These are phyloP conservation scores for Distichodus sexfasciatus DNA, from an alignment of 2,797 vertebrate genomes.

Conservation along the genomic window DNA sequence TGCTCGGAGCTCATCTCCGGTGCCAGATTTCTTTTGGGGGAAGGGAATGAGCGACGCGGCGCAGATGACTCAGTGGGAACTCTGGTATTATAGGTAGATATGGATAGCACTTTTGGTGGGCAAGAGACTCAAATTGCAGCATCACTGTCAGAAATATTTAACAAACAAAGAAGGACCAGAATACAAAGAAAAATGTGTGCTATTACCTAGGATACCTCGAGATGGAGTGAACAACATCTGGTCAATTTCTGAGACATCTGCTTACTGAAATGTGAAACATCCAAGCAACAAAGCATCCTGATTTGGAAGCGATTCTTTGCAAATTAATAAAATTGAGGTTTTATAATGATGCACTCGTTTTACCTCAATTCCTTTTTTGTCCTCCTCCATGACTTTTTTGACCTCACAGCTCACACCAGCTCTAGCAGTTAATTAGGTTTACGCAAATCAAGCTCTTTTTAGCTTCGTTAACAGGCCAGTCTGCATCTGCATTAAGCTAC, in stretches of 20 bases:
- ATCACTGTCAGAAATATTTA: conserved; percentile 12
- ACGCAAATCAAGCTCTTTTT: not conserved
- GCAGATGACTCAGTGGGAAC: conserved; percentile 1
- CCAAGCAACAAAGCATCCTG: no score
- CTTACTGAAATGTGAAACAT: no score
- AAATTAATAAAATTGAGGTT: no score
- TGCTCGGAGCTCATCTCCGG: conserved; percentile 37
- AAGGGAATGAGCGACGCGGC: conserved; percentile 3
- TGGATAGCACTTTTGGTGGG: not conserved
- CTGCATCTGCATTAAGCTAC: not conserved
- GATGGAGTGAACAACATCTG: no score
- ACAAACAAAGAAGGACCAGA: conserved; percentile 8
- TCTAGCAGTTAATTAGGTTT: not conserved
- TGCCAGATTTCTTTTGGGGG: conserved; percentile 26
- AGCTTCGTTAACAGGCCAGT: not conserved
- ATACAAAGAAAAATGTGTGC: no score
- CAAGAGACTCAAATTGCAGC: not conserved
- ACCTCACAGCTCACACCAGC: not conserved
- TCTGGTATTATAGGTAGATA: no score
- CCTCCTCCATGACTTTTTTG: not conserved
- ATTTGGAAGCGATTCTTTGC: no score
- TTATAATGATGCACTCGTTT: no score
- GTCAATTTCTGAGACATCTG: no score
- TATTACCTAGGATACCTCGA: no score
- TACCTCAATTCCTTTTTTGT: no score